Conservation (phyloP, 2,888 invertebrate genomes). For the Ornithoptera priamus region DNA sequence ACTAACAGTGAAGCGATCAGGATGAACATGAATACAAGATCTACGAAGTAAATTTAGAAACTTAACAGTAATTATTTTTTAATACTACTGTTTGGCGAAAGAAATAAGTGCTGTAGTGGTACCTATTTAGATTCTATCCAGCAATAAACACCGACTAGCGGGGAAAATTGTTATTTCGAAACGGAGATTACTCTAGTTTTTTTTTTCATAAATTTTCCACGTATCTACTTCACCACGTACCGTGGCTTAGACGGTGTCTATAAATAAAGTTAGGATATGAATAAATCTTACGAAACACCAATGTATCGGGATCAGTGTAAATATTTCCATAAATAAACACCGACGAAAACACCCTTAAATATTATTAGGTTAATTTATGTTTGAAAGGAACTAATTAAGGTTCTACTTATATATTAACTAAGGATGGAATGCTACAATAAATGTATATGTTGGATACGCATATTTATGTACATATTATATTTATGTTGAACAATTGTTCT, state of each 20-base stretch:
- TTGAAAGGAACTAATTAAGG: conserved; percentile 11
- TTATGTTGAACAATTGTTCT: not conserved
- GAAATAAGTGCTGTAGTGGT: no score
- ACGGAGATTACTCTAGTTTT: conserved; percentile 26
- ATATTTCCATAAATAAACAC: conserved; percentile 67
- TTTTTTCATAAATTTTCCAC: conserved; percentile 50
- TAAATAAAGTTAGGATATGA: conserved; percentile 55
- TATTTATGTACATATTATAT: not conserved
- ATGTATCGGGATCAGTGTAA: conserved; percentile 46
- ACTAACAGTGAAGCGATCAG: no score
- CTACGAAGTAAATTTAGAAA: not conserved
- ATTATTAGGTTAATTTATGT: conserved; percentile 19
- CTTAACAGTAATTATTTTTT: no score
- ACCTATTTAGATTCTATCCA: not conserved
- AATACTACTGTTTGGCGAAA: no score
- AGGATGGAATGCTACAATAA: not conserved
- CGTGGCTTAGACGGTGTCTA: conserved; percentile 59
- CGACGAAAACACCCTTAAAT: conserved; percentile 51
- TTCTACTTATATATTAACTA: conserved; percentile 5
- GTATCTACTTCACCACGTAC: conserved; percentile 63
- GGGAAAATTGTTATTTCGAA: conserved; percentile 30
- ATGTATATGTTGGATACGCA: not conserved
- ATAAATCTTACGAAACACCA: conserved; percentile 57
- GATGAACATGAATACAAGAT: no score
- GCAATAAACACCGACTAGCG: no score